These are phyloP conservation scores for Tretioscincus oriximinensis DNA, from an alignment of 2,113 vertebrate genomes.

Conservation along the genomic window DNA sequence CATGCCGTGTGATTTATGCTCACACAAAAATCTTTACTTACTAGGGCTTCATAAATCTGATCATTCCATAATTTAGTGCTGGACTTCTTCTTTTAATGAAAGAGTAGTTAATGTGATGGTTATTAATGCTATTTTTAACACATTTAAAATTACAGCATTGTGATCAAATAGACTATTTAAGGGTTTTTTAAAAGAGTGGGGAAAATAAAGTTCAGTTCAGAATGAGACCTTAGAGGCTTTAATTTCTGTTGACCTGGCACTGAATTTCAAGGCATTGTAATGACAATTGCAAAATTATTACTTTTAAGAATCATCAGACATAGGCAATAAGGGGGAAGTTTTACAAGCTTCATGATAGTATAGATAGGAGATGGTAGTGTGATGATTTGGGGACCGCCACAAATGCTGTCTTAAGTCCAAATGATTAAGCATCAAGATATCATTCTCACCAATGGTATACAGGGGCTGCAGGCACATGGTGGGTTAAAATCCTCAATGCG, in stretches of 20 bases:
- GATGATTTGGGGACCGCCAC: too few relatives aligned
- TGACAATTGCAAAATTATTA: conserved; percentile 37
- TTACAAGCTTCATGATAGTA: background rate
- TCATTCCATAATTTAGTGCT: conserved; percentile 66
- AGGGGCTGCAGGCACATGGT: too few relatives aligned
- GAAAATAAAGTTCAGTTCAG: conserved; percentile 63
- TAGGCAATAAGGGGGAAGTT: background rate
- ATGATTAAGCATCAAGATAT: too few relatives aligned
- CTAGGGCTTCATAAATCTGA: conserved; percentile 62
- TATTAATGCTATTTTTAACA: conserved; percentile 71
- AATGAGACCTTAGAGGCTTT: conserved; percentile 68
- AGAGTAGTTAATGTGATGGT: conserved; percentile 60
- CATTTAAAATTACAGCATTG: conserved; percentile 69
- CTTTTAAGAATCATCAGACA: conserved; percentile 41
- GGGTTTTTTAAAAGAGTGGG: conserved; percentile 28
- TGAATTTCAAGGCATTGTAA: conserved; percentile 58
- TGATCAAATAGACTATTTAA: conserved; percentile 67
- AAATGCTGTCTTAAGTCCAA: too few relatives aligned
- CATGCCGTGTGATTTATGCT: conserved; percentile 61
- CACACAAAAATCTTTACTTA: conserved; percentile 68
- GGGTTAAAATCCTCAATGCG: too few relatives aligned
- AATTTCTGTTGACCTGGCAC: conserved; percentile 55
- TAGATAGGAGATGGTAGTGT: too few relatives aligned
- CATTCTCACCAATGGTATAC: too few relatives aligned
- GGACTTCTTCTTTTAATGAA: conserved; percentile 66